Base-by-base conservation (phyloP, 2,113 vertebrate species). In the Aegypius monachus region DNA sequence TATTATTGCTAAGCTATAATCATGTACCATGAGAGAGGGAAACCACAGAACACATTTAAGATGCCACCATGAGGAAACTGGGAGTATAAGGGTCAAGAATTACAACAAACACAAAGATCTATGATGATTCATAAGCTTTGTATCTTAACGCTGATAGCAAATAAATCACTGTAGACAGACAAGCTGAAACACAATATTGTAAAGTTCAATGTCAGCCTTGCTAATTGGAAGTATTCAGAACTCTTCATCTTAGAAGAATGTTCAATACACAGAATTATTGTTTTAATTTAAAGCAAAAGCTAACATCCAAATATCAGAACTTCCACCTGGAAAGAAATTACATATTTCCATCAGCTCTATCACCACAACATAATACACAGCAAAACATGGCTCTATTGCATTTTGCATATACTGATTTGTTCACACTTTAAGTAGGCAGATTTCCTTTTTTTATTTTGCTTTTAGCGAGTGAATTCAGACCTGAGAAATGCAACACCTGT, bases 401-500 rank as follows among this genome's bases (percentile, higher is more conserved):
- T 92, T 88, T 61, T 93, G 52, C 16, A 47, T 21, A 47, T 11
- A 31, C 3, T 23, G 21, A 58, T 42, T 68, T 79, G 18, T 53
- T 90, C 31, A 73, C 13, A 43, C 8, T 73, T 84, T 47, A 61
- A 84, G 40, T 16, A 48, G 11, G 23, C 16, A 87, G 6, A 17
- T 70, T 68, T 59, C 3, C 17, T 42, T 20, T 56, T 71, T 50
- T 13, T 11, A 61, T n/a, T 83, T 77, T 86, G 43, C 8, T 61
- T 86, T 67, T 74, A 58, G 7, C 43, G 55, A 86, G 45, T 43
- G 11, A 86, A 86, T 77, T 82, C 45, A 83, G 29, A 92, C 38
- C 42, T 84, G 58, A 89, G 50, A 88, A 86, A 86, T 25, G 10
- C 48, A 92, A 63, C 80, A 93, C 63, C 47, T 92, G 81, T 86